Evolutionary conservation across 2,113 vertebrate genomes (phyloP).

Genomic region (Taurulus bubalis): DNA sequence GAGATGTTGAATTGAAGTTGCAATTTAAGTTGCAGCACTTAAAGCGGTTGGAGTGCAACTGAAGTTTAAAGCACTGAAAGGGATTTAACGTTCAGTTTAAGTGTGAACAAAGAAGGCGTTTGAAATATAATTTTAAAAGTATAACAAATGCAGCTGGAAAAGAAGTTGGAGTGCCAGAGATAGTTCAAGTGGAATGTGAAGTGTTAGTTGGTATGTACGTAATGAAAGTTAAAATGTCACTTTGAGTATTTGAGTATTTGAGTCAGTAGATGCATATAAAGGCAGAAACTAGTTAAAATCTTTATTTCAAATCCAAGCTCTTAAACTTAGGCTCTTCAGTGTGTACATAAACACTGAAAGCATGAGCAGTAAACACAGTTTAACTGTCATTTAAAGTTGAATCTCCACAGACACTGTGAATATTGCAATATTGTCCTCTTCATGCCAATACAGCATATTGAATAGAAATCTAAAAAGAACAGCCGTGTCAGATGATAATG

Average conservation of each 20-base stretch:
- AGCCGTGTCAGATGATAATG: neutral
- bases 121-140: neutral
- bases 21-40: neutral
- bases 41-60: neutral
- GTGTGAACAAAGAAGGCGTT: neutral
- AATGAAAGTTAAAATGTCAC: neutral
- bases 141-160: neutral
- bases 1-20: neutral
- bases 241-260: neutral
- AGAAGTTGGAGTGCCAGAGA: neutral
- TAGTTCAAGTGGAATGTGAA: neutral
- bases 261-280: neutral
- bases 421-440: neutral
- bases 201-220: neutral
- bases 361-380: neutral
- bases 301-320: neutral
- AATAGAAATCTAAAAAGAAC: neutral
- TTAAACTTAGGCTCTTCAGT: neutral
- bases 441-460: neutral
- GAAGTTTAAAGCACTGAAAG: constrained; percentile 6
- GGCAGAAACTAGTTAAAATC: neutral
- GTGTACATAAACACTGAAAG: neutral
- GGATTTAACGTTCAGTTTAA: constrained; percentile 5
- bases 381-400: neutral
- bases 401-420: neutral